phyloP scores from a whole-genome alignment of 2,113 vertebrate species.

The Phylloscopus trochiloides region DNA sequence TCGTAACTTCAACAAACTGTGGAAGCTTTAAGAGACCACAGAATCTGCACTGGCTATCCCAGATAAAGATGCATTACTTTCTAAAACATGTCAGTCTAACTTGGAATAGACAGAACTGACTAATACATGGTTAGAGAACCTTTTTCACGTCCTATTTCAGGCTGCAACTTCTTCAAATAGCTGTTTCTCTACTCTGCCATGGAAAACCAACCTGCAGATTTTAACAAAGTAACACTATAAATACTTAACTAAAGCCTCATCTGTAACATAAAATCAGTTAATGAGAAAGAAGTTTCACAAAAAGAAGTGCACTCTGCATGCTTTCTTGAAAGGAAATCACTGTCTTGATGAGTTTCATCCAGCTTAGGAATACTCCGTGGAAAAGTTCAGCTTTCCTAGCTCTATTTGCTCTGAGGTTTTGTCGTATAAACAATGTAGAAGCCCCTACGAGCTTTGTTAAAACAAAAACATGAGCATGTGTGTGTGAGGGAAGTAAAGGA shows the following conservation, averaged over 20 bases:
- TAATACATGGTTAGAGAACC: background rate
- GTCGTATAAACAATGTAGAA: background rate
- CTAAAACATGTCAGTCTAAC: background rate
- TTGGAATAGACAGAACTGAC: background rate
- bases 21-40: background rate
- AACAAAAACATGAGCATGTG: background rate
- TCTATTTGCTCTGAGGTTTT: background rate
- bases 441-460: background rate
- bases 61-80: background rate
- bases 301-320: background rate
- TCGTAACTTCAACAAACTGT: background rate
- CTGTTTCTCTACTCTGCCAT: background rate
- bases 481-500: background rate
- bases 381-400: background rate
- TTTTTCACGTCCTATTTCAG: background rate
- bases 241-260: background rate
- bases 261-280: background rate
- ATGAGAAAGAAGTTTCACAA: background rate
- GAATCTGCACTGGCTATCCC: background rate
- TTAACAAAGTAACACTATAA: background rate
- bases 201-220: background rate
- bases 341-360: background rate
- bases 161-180: background rate
- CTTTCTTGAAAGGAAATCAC: background rate
- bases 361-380: rapidly evolving